Evolutionary conservation across 2,888 invertebrate genomes (phyloP), one percentile per base, ranked within the genome.

Genomic region (Chloroclysta siterata): DNA sequence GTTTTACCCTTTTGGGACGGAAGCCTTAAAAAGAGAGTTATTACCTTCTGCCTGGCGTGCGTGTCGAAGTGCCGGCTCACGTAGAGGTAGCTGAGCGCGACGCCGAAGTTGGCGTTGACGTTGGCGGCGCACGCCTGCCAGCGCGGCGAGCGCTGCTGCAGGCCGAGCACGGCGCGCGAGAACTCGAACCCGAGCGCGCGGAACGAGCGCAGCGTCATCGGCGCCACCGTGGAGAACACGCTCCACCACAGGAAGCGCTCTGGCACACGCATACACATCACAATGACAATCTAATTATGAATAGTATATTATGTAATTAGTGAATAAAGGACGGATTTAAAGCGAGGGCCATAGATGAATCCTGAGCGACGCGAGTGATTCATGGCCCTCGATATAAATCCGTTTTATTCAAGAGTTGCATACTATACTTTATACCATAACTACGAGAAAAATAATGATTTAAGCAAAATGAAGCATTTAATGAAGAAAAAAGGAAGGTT

Each of bases 181-280:
- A 95, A 95, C 83, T 94, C 91, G 83, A 95, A 95, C 39, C 94
- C 95, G 2, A 95, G 89, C 65, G 93, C 93, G 14, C 95, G 92
- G 85, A 95, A 95, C 66, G 89, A 81, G 63, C 86, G 81, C 51
- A 93, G 86, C 7, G 95, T 94, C 83, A 95, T 90, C 29, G 95
- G 95, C 0, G 95, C 94, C 52, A 95, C 90, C 13, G 94, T 94
- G 8, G 95, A 94, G 83, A 95, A 95, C 61, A 95, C 92, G 74
- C 94, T 94, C 96, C 96, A 96, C 93, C 96, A 95, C 22, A 96
- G 83, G 86, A 95, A 96, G 66, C 95, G 95, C 65, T 95, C 96
- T 95, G 89, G 5, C 5, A 33, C 6, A 33, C 33, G 5, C 5
- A 41, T 11, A 41, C 11, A 13, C 13, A 41, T n/a, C 41, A 41